Evolutionary conservation across 2,113 vertebrate genomes (phyloP).

Genomic region (Morone chrysops): DNA sequence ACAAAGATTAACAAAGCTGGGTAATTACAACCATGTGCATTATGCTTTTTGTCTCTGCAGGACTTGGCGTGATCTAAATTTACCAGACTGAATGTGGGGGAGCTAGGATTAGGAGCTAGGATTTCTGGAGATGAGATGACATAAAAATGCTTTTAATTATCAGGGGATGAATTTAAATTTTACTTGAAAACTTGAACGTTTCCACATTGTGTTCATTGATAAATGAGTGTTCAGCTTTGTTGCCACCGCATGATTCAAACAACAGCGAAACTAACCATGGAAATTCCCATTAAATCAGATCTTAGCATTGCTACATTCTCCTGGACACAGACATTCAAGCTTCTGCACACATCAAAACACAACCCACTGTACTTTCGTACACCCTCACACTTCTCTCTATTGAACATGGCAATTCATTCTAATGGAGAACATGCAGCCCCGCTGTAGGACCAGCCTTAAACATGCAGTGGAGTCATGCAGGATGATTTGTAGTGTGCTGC

Average conservation of each 20-base stretch:
- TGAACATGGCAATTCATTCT: conserved; percentile 8
- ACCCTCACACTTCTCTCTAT: neutral
- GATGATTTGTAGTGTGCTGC: conserved; percentile 51
- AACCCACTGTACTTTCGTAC: neutral
- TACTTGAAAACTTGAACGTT: conserved; percentile 20
- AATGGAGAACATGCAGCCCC: conserved; percentile 33
- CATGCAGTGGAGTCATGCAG: conserved; percentile 31
- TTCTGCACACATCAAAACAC: conserved; percentile 18
- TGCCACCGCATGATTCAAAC: conserved; percentile 19
- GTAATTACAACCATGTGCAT: conserved; percentile 64
- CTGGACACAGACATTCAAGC: neutral
- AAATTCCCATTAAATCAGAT: conserved; percentile 39
- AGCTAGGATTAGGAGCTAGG: neutral
- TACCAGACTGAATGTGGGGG: conserved; percentile 32
- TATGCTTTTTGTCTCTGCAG: conserved; percentile 31
- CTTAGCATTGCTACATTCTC: conserved; percentile 16
- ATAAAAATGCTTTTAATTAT: conserved; percentile 45
- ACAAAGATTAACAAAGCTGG: conserved; percentile 40
- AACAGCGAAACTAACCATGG: conserved; percentile 16
- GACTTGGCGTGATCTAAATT: conserved; percentile 52
- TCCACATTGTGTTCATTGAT: conserved; percentile 31
- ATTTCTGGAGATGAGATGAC: conserved; percentile 44
- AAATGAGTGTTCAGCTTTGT: conserved; percentile 10
- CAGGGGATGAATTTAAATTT: conserved; percentile 37
- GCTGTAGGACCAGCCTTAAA: conserved; percentile 36